Evolutionary conservation across 2,797 vertebrate species (phyloP), one percentile per base, ranked within the genome.

Genomic region (Macropodus opercularis): DNA sequence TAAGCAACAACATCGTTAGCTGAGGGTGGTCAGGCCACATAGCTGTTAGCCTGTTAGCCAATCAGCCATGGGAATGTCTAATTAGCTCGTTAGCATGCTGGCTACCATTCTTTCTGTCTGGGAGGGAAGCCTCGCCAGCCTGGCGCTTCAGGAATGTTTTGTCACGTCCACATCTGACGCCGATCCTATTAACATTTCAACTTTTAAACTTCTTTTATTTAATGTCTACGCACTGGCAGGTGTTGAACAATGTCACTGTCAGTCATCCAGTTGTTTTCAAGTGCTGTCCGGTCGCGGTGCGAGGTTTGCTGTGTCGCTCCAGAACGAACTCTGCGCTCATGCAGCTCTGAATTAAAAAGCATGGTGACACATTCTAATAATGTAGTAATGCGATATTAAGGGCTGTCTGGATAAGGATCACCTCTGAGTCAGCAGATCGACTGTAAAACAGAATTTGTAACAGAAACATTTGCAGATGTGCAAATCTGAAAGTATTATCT

Each of bases 1-100:
- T 58, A 41, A 60, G 44, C 69, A 47, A 57, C 68, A 59, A 69
- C 66, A 74, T 71, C 63, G 71, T 51, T 63, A 73, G 68, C 75
- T 63, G 72, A 42, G 51, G 60, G 60, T 35, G 67, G 54, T 62
- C 80, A 66, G 87, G 81, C 81, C 81, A 66, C 66, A 67, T 26
- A 79, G 86, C 86, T 70, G 72, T 63, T 80, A 80, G 83, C 75
- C 53, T 65, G 67, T 49, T 65, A 78, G 78, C 81, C 69, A 77
- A 75, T 82, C 69, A 84, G 56, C 26, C 43, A 8, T 51, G 51
- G 14, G 70, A 21, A 12, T 13, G 35, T 55, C 40, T 72, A 72
- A 84, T 83, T 72, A 79, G 51, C 71, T 58, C 2, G 50, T 62
- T 72, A 77, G 77, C 77, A 50, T 48, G 52, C 55, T 35, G 34